Evolutionary conservation across 2,113 vertebrate genomes (phyloP).

Genomic region (Oryzias javanicus): DNA sequence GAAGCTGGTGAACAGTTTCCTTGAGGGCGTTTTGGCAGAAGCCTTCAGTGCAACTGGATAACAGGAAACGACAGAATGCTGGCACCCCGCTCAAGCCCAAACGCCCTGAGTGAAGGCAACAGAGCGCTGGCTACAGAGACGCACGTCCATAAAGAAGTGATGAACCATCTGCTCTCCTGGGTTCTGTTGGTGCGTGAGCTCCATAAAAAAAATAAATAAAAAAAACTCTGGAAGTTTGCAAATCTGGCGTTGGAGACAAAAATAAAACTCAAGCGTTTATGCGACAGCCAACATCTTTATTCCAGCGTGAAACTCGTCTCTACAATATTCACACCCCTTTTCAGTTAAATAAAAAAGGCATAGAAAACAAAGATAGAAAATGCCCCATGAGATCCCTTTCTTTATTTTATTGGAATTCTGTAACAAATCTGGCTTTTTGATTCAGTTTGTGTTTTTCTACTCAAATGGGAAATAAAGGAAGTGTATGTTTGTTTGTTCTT

Average conservation of each 20-base stretch:
- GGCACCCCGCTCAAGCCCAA: constrained; percentile 9
- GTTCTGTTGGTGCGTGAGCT: constrained; percentile 19
- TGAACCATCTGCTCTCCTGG: constrained; percentile 48
- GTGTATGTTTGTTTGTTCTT: constrained; percentile 17
- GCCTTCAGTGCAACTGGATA: constrained; percentile 11
- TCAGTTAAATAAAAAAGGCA: constrained; percentile 65
- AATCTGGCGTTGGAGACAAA: constrained; percentile 18
- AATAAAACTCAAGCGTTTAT: background rate
- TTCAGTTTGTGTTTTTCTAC: background rate
- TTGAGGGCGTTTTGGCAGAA: constrained; percentile 24
- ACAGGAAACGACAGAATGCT: constrained; percentile 21
- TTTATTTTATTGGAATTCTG: constrained; percentile 10
- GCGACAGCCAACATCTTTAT: constrained; percentile 55
- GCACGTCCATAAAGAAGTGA: constrained; percentile 30
- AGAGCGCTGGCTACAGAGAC: constrained; percentile 16
- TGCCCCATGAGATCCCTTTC: constrained; percentile 21
- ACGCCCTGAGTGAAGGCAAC: constrained; percentile 22
- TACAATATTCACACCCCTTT: constrained; percentile 49
- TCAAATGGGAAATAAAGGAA: constrained; percentile 17
- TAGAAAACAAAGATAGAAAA: constrained; percentile 68
- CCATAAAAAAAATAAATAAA: no score
- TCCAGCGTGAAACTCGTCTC: constrained; percentile 56
- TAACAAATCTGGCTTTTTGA: constrained; percentile 25
- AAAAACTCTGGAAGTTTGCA: constrained; percentile 15
- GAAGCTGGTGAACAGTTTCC: constrained; percentile 4